These are phyloP conservation scores for Himalopsyche tibetana DNA, from an alignment of 2,888 invertebrate genomes.

Conservation along the genomic window DNA sequence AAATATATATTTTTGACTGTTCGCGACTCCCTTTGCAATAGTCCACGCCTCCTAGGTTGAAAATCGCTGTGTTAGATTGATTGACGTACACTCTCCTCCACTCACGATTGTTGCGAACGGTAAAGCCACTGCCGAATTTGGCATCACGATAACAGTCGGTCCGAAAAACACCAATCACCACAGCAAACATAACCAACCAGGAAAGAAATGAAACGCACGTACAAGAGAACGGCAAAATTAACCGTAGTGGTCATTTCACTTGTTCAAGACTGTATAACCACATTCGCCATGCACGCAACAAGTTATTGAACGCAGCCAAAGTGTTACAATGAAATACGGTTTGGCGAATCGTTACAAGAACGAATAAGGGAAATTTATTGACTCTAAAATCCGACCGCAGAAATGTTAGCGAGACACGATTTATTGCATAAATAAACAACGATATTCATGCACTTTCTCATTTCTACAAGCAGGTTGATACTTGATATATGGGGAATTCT, in stretches of 20 bases:
- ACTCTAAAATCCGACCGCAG: not conserved
- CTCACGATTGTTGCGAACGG: too few relatives aligned
- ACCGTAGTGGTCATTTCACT: not conserved
- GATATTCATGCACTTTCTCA: not conserved
- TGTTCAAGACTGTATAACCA: not conserved
- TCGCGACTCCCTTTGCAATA: too few relatives aligned
- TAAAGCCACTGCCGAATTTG: too few relatives aligned
- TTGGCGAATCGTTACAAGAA: not conserved
- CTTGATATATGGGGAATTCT: not conserved
- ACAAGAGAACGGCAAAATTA: not conserved
- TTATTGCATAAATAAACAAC: constrained; percentile 11
- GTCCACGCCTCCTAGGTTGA: too few relatives aligned
- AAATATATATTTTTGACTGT: too few relatives aligned
- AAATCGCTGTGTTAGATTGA: too few relatives aligned
- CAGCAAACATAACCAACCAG: not conserved
- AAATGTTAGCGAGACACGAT: not conserved
- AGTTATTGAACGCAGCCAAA: not conserved
- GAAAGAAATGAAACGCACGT: not conserved
- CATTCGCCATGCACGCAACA: not conserved
- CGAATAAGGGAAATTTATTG: not conserved
- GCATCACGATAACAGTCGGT: too few relatives aligned
- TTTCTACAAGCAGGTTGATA: not conserved
- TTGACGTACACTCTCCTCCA: too few relatives aligned
- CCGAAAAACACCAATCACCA: too few relatives aligned
- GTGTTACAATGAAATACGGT: constrained; percentile 25